phyloP scores from a whole-genome alignment of 1,140 invertebrate genomes.

The Carposina sasakii region DNA sequence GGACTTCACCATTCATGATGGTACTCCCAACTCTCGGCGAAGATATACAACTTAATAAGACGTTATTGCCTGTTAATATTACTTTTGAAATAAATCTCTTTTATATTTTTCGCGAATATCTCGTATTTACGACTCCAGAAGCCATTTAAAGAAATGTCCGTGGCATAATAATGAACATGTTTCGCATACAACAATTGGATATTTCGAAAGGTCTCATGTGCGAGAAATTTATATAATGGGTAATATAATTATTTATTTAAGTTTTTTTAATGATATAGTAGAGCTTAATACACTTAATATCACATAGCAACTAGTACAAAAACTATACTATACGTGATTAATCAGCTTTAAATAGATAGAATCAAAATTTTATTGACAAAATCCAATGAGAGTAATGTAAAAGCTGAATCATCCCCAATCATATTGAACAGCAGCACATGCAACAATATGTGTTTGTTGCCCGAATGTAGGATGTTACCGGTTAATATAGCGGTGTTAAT shows the following conservation, averaged over 20 bases:
- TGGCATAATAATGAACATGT: slow-evolving; percentile 27
- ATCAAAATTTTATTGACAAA: no score
- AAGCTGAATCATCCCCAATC: no score
- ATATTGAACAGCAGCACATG: slow-evolving; percentile 29
- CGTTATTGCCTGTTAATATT: slow-evolving; percentile 22
- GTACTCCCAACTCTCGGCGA: no score
- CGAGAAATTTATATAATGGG: no score
- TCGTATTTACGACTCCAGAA: slow-evolving; percentile 30
- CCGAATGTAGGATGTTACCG: slow-evolving; percentile 27
- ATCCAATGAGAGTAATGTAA: no score
- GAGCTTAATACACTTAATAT: no score
- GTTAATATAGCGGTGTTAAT: slow-evolving; percentile 42
- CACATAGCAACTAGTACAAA: no score
- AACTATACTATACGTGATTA: no score
- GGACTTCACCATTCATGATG: no score
- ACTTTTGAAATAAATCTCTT: slow-evolving; percentile 38
- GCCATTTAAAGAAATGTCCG: slow-evolving; percentile 29
- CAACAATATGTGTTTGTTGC: slow-evolving; percentile 45
- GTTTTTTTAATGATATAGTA: no score
- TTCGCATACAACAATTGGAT: neutral
- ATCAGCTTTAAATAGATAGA: no score
- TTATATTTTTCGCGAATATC: slow-evolving; percentile 30
- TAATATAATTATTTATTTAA: no score
- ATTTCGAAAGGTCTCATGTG: neutral
- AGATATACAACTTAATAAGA: slow-evolving; percentile 23